These are phyloP conservation scores for Hermodice carunculata DNA, from an alignment of 2,888 invertebrate species.

Conservation along the genomic window DNA sequence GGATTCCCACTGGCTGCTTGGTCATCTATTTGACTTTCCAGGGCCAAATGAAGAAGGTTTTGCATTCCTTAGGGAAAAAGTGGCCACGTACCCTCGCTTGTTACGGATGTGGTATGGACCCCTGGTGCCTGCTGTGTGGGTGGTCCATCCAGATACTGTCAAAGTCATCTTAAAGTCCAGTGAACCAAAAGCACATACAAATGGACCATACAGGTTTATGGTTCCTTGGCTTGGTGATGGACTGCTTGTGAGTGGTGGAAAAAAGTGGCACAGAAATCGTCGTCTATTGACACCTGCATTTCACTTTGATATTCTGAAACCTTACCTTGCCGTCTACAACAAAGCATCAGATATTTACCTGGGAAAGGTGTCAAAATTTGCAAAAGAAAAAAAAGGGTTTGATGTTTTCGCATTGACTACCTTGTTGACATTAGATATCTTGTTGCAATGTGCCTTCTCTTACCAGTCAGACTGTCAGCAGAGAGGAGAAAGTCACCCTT, in stretches of 20 bases:
- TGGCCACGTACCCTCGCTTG: not conserved
- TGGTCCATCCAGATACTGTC: not conserved
- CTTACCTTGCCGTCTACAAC: slow-evolving; percentile 45
- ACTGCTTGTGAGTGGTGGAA: slow-evolving; percentile 37
- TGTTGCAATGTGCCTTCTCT: slow-evolving; percentile 58
- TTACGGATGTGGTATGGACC: not conserved
- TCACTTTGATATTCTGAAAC: slow-evolving; percentile 46
- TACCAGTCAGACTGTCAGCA: slow-evolving; percentile 50
- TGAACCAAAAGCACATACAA: too few species aligned
- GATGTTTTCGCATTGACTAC: too few species aligned
- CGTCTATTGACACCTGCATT: slow-evolving; percentile 47
- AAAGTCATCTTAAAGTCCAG: not conserved
- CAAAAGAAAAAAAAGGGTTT: too few species aligned
- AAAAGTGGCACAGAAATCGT: slow-evolving; percentile 42
- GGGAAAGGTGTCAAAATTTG: too few species aligned
- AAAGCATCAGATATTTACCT: slow-evolving; percentile 36
- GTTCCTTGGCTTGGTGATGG: too few species aligned
- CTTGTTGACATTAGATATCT: slow-evolving; percentile 54
- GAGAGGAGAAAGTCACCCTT: slow-evolving; percentile 45
- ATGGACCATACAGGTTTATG: too few species aligned
- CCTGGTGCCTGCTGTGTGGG: not conserved
- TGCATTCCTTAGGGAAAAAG: not conserved
- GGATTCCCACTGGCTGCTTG: too few species aligned
- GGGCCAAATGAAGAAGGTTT: slow-evolving; percentile 5
- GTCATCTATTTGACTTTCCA: too few species aligned